Percentiles rank a stretch among this genome's conserved stretches.
Evolutionary conservation across 2,888 invertebrate genomes (phyloP).

Genomic region (Pemphredon lugubris): DNA sequence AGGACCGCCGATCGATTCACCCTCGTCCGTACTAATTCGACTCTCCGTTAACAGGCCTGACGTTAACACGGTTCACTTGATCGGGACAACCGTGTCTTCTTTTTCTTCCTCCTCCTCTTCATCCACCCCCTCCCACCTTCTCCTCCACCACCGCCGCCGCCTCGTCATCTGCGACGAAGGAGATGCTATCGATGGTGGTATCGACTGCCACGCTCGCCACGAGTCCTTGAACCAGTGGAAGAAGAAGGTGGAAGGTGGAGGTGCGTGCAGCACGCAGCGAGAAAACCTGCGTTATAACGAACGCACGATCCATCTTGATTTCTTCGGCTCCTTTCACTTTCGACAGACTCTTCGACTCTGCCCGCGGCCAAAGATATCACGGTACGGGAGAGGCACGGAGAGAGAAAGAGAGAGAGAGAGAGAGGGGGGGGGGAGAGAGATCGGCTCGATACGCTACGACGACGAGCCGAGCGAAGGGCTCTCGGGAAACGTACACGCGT

Average conservation of each 20-base stretch:
- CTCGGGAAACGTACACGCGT: conserved; percentile 4
- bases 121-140: neutral
- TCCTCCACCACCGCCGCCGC: too few species aligned
- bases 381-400: neutral
- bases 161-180: conserved; percentile 46
- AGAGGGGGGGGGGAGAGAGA: conserved; percentile 2
- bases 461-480: conserved; percentile 29
- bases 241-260: conserved; percentile 61
- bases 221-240: conserved; percentile 69
- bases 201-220: conserved; percentile 56
- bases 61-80: conserved; percentile 51
- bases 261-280: conserved; percentile 63
- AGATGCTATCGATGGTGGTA: conserved; percentile 53
- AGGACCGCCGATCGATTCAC: conserved; percentile 40
- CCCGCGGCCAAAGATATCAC: conserved; percentile 58
- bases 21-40: conserved; percentile 51
- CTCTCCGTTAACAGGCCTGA: conserved; percentile 53
- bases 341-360: conserved; percentile 64
- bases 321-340: conserved; percentile 74
- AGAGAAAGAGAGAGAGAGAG: neutral
- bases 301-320: conserved; percentile 71
- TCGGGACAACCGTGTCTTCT: conserved; percentile 33
- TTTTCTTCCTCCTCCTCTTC: conserved; percentile 33
- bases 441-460: conserved; percentile 22
- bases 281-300: conserved; percentile 66